Percentiles rank a stretch among this genome's conserved stretches.
Evolutionary conservation across 2,113 vertebrate species (phyloP).

Genomic region (Gymnorhina tibicen): DNA sequence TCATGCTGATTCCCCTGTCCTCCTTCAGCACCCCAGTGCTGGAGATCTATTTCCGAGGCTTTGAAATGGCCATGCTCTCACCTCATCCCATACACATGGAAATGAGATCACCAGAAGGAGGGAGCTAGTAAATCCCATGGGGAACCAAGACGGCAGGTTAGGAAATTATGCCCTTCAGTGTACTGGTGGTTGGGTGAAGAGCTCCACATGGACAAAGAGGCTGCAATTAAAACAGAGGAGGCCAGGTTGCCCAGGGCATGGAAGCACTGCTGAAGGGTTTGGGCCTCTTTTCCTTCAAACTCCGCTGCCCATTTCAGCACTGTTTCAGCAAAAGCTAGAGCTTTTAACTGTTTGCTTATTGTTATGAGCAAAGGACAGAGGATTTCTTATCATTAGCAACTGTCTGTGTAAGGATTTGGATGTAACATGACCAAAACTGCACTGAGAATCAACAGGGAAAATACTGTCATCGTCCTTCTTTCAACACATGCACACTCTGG

Average conservation of each 20-base stretch:
- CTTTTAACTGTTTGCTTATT: not conserved
- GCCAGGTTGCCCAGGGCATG: not conserved
- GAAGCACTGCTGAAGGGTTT: not conserved
- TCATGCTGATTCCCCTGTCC: slow-evolving; percentile 58
- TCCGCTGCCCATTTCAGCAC: not conserved
- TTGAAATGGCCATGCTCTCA: slow-evolving; percentile 65
- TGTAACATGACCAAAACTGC: not conserved
- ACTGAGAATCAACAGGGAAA: not conserved
- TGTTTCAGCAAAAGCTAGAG: not conserved
- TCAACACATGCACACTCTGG: not conserved
- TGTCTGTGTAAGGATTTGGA: not conserved
- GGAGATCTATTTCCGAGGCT: slow-evolving; percentile 52
- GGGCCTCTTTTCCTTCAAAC: not conserved
- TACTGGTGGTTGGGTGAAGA: not conserved
- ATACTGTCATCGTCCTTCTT: rapidly evolving
- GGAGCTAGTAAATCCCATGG: not conserved
- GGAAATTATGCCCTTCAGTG: not conserved
- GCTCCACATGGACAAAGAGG: not conserved
- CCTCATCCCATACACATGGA: slow-evolving; percentile 59
- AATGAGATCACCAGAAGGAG: slow-evolving; percentile 47
- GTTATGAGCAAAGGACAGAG: not conserved
- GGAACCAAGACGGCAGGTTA: not conserved
- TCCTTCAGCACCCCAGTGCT: slow-evolving; percentile 24
- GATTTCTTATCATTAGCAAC: not conserved
- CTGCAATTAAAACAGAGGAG: not conserved